Conservation (phyloP, 2,113 vertebrate species). For the Lepus americanus region DNA sequence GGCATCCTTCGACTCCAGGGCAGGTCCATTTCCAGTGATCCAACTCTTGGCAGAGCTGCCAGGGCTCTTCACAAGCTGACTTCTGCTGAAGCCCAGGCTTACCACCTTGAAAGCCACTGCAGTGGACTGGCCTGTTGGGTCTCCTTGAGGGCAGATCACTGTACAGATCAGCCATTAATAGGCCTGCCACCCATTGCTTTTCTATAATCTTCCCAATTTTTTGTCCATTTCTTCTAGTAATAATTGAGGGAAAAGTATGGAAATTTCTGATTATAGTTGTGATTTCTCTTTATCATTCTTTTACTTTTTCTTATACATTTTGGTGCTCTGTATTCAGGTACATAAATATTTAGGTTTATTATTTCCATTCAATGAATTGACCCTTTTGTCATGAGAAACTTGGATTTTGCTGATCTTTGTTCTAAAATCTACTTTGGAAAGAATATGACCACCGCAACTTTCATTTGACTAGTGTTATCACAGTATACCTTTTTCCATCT, state of each 20-base stretch:
- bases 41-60: too few relatives aligned
- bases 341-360: neutral
- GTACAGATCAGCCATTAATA: too few relatives aligned
- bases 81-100: too few relatives aligned
- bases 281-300: constrained; percentile 20
- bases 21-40: too few relatives aligned
- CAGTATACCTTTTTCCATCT: neutral
- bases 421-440: constrained; percentile 27
- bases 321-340: neutral
- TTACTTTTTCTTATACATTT: neutral
- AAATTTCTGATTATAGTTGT: neutral
- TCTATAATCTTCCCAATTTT: neutral
- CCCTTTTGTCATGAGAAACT: neutral
- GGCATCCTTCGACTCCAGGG: too few relatives aligned
- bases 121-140: too few relatives aligned
- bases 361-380: neutral
- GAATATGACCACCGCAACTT: neutral
- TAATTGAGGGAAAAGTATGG: neutral
- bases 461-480: constrained; percentile 1
- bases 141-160: too few relatives aligned
- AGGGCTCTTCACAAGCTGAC: too few relatives aligned
- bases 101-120: too few relatives aligned
- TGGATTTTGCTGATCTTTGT: neutral
- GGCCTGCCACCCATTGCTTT: too few relatives aligned
- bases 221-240: neutral